These are phyloP conservation scores for Patella caerulea DNA, from an alignment of 2,888 invertebrate species.

Conservation along the genomic window DNA sequence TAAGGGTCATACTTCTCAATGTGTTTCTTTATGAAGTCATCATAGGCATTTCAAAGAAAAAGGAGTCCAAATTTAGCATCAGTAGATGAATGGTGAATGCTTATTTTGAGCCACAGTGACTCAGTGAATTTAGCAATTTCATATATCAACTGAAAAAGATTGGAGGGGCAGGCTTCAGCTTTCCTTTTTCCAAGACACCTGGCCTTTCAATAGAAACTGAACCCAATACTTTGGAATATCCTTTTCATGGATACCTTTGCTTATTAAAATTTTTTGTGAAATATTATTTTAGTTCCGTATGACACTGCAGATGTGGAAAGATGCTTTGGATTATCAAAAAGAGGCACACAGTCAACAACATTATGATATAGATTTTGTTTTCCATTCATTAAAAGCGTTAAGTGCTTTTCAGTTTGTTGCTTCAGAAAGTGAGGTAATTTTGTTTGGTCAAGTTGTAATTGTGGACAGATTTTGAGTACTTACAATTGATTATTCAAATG, in stretches of 20 bases:
- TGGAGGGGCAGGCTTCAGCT: too few relatives aligned
- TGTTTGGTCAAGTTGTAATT: background rate
- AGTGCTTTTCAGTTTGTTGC: slow-evolving; percentile 61
- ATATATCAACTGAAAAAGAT: too few relatives aligned
- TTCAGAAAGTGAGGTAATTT: slow-evolving; percentile 48
- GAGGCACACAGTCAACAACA: slow-evolving; percentile 58
- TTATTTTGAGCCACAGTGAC: too few relatives aligned
- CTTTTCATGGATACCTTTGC: background rate
- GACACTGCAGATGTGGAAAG: slow-evolving; percentile 51
- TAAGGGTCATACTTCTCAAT: too few relatives aligned
- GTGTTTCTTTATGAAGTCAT: too few relatives aligned
- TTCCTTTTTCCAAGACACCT: background rate
- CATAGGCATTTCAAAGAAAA: too few relatives aligned
- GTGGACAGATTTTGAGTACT: too few relatives aligned
- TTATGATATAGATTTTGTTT: slow-evolving; percentile 62
- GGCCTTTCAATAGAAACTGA: background rate
- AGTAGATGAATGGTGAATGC: too few relatives aligned
- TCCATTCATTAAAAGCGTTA: slow-evolving; percentile 52
- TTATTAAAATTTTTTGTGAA: background rate
- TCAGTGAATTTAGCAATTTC: too few relatives aligned
- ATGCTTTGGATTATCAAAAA: slow-evolving; percentile 47
- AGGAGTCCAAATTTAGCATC: too few relatives aligned
- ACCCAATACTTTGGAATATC: background rate
- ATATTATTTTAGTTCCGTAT: slow-evolving; percentile 54
- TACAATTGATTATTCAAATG: too few relatives aligned